Evolutionary conservation across 2,113 vertebrate genomes (phyloP).

Genomic region (Nothoprocta pentlandii): DNA sequence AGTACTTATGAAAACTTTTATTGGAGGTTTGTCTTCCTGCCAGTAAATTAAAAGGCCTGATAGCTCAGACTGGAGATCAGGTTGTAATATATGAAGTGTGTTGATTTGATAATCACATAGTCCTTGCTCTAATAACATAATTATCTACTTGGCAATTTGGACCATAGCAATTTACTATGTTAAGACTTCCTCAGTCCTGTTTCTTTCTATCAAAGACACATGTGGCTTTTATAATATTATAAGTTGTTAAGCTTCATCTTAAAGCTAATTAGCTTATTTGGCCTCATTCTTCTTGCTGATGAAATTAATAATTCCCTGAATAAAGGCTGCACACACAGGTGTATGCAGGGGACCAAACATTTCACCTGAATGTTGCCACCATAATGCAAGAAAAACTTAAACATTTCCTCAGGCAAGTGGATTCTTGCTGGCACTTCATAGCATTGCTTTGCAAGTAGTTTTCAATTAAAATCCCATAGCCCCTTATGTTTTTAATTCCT

Average conservation of each 20-base stretch:
- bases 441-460: background rate
- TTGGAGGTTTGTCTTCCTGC: background rate
- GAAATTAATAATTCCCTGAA: background rate
- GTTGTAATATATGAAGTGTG: background rate
- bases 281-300: background rate
- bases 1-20: background rate
- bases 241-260: background rate
- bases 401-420: background rate
- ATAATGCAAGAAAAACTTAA: background rate
- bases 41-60: background rate
- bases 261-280: conserved; percentile 25
- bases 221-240: background rate
- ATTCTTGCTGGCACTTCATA: background rate
- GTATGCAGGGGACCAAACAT: background rate
- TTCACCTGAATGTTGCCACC: background rate
- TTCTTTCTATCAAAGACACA: background rate
- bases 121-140: background rate
- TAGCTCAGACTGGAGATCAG: background rate
- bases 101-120: background rate
- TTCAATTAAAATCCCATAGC: background rate
- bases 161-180: background rate
- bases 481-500: background rate
- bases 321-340: background rate
- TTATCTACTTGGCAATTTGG: background rate
- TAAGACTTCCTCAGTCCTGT: background rate